Evolutionary conservation across 2,888 invertebrate genomes (phyloP).

Genomic region (Amiota communis): DNA sequence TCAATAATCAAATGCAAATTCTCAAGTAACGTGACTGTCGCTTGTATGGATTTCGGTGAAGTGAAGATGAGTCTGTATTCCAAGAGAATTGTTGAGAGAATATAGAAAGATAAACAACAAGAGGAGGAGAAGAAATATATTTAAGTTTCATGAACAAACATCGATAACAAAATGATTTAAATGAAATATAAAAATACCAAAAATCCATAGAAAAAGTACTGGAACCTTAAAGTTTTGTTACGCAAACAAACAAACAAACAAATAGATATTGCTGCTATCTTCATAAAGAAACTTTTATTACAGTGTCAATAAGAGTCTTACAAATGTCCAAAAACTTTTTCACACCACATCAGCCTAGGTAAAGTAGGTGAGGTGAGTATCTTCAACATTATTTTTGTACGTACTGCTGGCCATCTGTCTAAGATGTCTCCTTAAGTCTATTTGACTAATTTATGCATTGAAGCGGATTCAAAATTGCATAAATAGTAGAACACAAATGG

Average conservation of each 20-base stretch:
- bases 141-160: constrained; percentile 17
- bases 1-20: constrained; percentile 90
- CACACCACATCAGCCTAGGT: not conserved
- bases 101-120: not conserved
- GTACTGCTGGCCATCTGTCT: not conserved
- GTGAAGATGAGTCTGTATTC: constrained; percentile 79
- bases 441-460: constrained; percentile 59
- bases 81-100: not conserved
- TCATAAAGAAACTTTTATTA: constrained; percentile 18
- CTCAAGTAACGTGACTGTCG: constrained; percentile 90
- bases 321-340: constrained; percentile 51
- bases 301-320: constrained; percentile 61
- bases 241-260: not conserved
- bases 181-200: constrained; percentile 14
- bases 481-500: constrained; percentile 27
- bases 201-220: not conserved
- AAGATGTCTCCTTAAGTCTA: constrained; percentile 37
- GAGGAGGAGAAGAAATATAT: constrained; percentile 23
- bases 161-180: constrained; percentile 40
- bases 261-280: constrained; percentile 21
- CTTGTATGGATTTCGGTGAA: constrained; percentile 86
- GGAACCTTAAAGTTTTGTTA: constrained; percentile 16
- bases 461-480: constrained; percentile 11
- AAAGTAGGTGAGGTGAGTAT: no score
- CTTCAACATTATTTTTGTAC: no score